Evolutionary conservation across 2,888 invertebrate genomes (phyloP).

Genomic region (Napeogenes sylphis): DNA sequence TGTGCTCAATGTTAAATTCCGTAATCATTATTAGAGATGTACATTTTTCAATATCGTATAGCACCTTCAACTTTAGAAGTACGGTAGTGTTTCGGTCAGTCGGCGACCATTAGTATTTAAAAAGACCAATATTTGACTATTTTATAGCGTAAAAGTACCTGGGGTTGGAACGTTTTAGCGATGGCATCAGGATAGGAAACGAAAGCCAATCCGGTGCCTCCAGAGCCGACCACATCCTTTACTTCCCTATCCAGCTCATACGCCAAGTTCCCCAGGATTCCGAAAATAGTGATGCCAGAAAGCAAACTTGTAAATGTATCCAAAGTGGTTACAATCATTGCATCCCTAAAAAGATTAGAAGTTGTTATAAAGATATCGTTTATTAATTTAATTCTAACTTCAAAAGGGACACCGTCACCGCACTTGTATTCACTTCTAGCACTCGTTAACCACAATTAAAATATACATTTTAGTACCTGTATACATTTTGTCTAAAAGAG

Average conservation of each 20-base stretch:
- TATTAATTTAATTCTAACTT: background rate
- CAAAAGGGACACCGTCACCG: no score
- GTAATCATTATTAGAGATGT: no score
- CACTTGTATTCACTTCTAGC: no score
- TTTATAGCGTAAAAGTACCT: slow-evolving; percentile 60
- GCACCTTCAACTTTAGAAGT: no score
- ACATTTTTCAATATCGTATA: no score
- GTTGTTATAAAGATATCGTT: background rate
- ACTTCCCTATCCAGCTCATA: slow-evolving; percentile 80
- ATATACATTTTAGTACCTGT: slow-evolving; percentile 69
- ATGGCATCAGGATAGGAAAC: slow-evolving; percentile 91
- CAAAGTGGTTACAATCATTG: slow-evolving; percentile 86
- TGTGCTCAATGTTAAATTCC: no score
- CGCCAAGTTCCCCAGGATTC: slow-evolving; percentile 88
- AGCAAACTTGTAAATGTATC: slow-evolving; percentile 90
- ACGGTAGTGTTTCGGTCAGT: no score
- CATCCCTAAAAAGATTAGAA: slow-evolving; percentile 77
- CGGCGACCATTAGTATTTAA: no score
- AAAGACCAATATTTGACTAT: no score
- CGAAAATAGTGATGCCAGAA: slow-evolving; percentile 89
- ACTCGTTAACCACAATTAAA: no score
- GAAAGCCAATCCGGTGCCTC: slow-evolving; percentile 89
- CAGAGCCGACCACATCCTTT: slow-evolving; percentile 80
- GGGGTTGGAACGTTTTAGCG: slow-evolving; percentile 85
- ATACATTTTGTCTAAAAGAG: slow-evolving; percentile 83